Base-by-base conservation (phyloP, 1,140 invertebrate species). In the Zaprionus inermis region DNA sequence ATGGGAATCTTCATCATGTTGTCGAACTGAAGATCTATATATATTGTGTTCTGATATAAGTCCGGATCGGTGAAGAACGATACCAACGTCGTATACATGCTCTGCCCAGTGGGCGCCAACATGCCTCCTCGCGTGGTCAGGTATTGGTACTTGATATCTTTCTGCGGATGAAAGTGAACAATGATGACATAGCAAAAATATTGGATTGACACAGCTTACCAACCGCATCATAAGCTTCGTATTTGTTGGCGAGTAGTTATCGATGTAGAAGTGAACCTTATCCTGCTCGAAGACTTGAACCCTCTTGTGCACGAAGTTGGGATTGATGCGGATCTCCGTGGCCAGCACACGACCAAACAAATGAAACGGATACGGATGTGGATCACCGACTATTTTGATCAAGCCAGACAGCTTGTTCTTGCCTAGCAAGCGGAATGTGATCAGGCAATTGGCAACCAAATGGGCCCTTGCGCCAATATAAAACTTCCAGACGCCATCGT, bases 11-110 rank as follows among this genome's bases (percentile, higher is more conserved):
- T 78, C 18, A 89, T 66, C 7, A 81, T 20, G 16, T 89, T 57
- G 2, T 89, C 78, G 18, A 79, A 89, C 16, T 79, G 71, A 11
- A 91, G 41, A 34, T 89, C 82, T 2, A 91, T 72, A 18, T 51
- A 70, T 3, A 91, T 18, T 3, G 46, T 79, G 41, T 91, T 91
- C 18, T 77, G 61, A 73, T 91, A 91, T 7, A 78, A 49, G 56
- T 89, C 90, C 6, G 90, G 86, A 69, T 91, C 90, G 12, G 76
- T 54, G 46, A 76, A 91, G 24, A 71, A 7, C 0, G 84, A 79
- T 0, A 77, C 57, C 51, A 91, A 18, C 1, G 83, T 76, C 5
- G 88, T 81, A 58, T 91, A 91, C 73, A 85, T 85, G 61, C 78
- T 79, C 56, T 91, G 90, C 0, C 90, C 90, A 0, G 57, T 49